Conservation (phyloP, 2,113 vertebrate genomes). For the Rhodinocichla rosea region DNA sequence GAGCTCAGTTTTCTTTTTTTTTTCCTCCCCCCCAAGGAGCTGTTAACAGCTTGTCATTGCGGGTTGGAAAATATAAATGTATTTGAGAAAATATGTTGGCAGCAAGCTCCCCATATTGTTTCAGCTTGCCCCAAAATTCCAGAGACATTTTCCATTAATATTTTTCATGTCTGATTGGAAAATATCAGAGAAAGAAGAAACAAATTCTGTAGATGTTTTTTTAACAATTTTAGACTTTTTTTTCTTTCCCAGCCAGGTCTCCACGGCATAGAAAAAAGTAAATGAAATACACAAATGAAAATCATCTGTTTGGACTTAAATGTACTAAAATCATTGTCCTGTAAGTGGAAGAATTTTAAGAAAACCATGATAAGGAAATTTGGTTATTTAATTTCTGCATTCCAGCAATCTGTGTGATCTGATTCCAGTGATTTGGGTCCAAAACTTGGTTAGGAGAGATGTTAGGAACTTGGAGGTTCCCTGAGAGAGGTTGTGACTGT, state of each 20-base stretch:
- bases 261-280: background rate
- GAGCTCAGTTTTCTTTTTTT: background rate
- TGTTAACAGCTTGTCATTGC: background rate
- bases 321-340: background rate
- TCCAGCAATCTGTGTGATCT: constrained; percentile 13
- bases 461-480: background rate
- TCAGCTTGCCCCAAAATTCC: background rate
- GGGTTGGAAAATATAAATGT: background rate
- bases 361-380: background rate
- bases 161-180: background rate
- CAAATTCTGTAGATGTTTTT: background rate
- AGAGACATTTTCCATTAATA: background rate
- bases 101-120: background rate
- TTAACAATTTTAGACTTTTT: background rate
- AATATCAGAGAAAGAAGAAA: background rate
- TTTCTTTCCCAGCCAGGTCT: background rate
- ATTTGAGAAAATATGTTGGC: constrained; percentile 36
- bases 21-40: background rate
- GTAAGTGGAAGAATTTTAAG: background rate
- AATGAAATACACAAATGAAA: background rate
- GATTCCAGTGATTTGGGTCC: background rate
- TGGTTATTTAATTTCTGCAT: background rate
- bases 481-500: background rate
- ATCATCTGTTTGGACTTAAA: background rate
- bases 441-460: background rate